Conservation (phyloP, 2,113 vertebrate species). For the cattle (Bos taurus) region DNA sequence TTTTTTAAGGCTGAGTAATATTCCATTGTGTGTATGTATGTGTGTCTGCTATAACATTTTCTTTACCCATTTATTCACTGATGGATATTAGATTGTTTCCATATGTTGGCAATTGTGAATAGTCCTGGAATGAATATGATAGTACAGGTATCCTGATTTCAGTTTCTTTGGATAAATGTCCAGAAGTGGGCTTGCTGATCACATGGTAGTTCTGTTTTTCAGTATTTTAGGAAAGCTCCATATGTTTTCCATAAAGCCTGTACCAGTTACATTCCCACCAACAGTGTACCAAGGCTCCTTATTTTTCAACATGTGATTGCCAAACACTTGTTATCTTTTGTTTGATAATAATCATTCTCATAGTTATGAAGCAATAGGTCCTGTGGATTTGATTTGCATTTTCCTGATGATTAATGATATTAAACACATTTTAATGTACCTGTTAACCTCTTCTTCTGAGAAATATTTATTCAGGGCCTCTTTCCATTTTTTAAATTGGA, state of each 20-base stretch:
- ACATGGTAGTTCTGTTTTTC: neutral
- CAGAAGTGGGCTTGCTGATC: neutral
- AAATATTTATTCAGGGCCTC: neutral
- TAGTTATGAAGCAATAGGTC: neutral
- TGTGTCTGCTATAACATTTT: neutral
- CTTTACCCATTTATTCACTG: neutral
- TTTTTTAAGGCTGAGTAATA: neutral
- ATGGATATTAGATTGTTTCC: neutral
- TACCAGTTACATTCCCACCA: neutral
- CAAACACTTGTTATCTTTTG: neutral
- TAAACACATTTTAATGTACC: neutral
- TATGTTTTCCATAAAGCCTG: neutral
- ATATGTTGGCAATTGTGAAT: neutral
- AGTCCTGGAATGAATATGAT: neutral
- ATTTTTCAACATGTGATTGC: neutral
- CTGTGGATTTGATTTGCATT: neutral
- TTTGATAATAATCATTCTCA: neutral
- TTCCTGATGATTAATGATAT: neutral
- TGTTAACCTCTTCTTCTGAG: neutral
- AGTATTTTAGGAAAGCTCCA: neutral
- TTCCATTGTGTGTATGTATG: neutral
- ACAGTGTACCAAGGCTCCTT: neutral
- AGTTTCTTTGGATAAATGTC: neutral
- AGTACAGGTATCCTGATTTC: neutral
- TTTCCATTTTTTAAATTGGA: neutral